Evolutionary conservation across 2,888 invertebrate genomes (phyloP).

Genomic region (Anthrax anthrax): DNA sequence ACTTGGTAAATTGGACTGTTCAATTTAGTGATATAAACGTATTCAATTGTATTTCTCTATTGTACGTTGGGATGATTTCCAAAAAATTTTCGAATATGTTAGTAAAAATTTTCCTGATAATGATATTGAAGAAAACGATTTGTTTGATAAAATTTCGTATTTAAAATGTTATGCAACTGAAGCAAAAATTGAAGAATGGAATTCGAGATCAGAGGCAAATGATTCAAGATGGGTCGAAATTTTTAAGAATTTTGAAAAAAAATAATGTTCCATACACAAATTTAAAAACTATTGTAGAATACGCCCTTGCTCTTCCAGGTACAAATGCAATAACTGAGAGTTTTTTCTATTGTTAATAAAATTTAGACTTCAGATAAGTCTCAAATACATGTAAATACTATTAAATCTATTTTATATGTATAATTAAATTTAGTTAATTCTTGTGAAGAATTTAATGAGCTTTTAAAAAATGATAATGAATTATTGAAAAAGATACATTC

Average conservation of each 20-base stretch:
- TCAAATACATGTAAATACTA: not conserved
- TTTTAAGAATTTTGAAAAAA: constrained; percentile 4
- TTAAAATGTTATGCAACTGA: constrained; percentile 5
- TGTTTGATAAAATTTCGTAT: constrained; percentile 7
- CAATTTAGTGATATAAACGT: not conserved
- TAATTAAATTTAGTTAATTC: not conserved
- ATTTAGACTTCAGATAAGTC: not conserved
- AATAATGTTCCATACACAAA: constrained; percentile 2
- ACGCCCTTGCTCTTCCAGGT: constrained; percentile 2
- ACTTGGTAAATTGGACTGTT: not conserved
- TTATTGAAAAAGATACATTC: not conserved
- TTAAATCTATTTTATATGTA: not conserved
- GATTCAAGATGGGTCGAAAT: constrained; percentile 5
- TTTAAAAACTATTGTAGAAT: constrained; percentile 4
- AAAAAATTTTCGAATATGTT: constrained; percentile 2
- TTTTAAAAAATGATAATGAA: not conserved
- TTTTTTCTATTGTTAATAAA: not conserved
- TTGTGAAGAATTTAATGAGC: not conserved
- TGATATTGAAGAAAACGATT: constrained; percentile 5
- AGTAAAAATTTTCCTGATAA: constrained; percentile 4
- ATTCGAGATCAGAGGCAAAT: not conserved
- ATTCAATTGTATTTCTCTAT: constrained; percentile 1
- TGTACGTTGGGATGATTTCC: constrained; percentile 1
- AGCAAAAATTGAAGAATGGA: constrained; percentile 6
- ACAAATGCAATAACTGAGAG: constrained; percentile 6